Evolutionary conservation across 2,888 invertebrate genomes (phyloP), one percentile per base, ranked within the genome.

Genomic region (Andrena haemorrhoa): DNA sequence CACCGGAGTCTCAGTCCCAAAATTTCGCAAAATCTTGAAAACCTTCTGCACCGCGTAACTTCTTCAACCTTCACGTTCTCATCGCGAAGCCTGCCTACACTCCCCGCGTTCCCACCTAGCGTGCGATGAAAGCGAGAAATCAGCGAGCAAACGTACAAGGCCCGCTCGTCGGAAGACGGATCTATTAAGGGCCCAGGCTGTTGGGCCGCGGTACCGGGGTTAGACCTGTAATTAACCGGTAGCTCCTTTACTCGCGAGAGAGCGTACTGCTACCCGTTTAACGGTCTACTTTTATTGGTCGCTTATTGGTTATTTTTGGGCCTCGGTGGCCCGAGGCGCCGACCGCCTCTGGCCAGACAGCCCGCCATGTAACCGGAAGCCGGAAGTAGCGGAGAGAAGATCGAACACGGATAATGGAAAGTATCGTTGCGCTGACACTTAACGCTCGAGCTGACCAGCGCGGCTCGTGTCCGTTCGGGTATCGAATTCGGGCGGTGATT

Each of bases 171-270:
- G 88, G 89, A 89, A 92, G 92, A 92, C 89, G 91, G 89, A 92
- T 93, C 92, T 93, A 93, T 93, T 92, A 91, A 90, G 90, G 63
- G 88, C 84, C 84, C 84, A 81, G 81, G 77, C 84, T 76, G 89
- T 78, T 84, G 84, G 88, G 88, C 82, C 61, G 35, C 56, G 77
- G 60, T 58, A 76, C 64, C 84, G 83, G 87, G 91, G 89, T 91
- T 89, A 90, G 91, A 90, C 93, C 93, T 93, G 93, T 93, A 93
- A 93, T 93, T 93, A 93, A 93, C 93, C 93, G 92, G 93, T 93
- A 93, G 93, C 93, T 91, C 90, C 89, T 92, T 92, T 91, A 93
- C 92, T 93, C 91, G 91, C 90, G 92, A 82, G 86, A 90, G 87
- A 89, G 85, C 84, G 86, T 86, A 87, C 86, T 82, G 82, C 86